Evolutionary conservation across 2,888 invertebrate genomes (phyloP).

Genomic region (Lypha dubia): DNA sequence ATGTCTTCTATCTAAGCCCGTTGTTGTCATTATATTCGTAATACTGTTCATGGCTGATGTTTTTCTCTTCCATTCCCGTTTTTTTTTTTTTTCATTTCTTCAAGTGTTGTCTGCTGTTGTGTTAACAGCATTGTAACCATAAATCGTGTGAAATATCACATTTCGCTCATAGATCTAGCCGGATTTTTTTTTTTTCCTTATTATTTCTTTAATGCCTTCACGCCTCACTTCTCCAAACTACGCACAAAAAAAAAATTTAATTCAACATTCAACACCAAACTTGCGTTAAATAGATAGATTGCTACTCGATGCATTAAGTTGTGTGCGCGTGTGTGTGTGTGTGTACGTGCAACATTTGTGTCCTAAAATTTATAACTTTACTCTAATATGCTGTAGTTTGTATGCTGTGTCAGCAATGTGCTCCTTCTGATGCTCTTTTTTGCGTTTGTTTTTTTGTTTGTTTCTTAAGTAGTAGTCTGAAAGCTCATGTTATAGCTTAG

Average conservation of each 20-base stretch:
- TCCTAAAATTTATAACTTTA: constrained; percentile 60
- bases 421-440: constrained; percentile 50
- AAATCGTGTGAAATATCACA: constrained; percentile 84
- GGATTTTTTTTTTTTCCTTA: constrained; percentile 13
- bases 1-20: constrained; percentile 41
- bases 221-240: constrained; percentile 36
- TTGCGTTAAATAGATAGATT: constrained; percentile 34
- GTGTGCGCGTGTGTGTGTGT: not conserved
- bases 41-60: constrained; percentile 36
- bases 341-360: constrained; percentile 42
- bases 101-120: constrained; percentile 72
- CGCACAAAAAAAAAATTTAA: constrained; percentile 50
- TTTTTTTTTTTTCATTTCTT: constrained; percentile 29
- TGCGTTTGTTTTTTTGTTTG: not conserved
- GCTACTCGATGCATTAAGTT: constrained; percentile 20
- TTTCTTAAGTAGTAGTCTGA: constrained; percentile 53
- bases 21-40: constrained; percentile 61
- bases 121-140: constrained; percentile 80
- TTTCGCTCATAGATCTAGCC: constrained; percentile 77
- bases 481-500: constrained; percentile 70
- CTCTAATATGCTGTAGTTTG: constrained; percentile 33
- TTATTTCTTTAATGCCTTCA: constrained; percentile 31
- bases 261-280: constrained; percentile 46
- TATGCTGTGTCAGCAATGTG: constrained; percentile 51
- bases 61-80: not conserved